Conservation (phyloP, 2,113 vertebrate species). For the Chiloscyllium plagiosum region DNA sequence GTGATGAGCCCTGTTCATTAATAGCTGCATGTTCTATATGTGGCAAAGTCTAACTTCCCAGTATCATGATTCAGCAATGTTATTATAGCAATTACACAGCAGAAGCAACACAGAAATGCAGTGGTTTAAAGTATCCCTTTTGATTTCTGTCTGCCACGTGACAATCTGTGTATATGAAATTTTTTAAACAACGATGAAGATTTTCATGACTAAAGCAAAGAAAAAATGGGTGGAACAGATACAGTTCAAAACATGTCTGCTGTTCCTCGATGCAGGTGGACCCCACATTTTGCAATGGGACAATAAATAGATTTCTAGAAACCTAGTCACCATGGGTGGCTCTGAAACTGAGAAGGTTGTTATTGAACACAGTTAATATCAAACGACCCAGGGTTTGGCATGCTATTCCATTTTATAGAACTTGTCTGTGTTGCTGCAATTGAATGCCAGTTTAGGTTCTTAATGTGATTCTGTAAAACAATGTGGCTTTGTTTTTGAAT, state of each 20-base stretch:
- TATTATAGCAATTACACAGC: background rate
- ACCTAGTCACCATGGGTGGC: background rate
- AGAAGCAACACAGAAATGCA: background rate
- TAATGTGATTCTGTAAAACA: conserved; percentile 1
- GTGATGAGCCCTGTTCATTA: background rate
- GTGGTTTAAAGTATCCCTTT: background rate
- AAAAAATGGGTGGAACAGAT: background rate
- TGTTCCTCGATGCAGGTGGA: background rate
- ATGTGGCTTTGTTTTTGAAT: background rate
- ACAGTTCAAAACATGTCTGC: background rate
- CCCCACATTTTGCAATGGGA: background rate
- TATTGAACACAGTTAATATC: conserved; percentile 16
- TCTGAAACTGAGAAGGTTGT: conserved; percentile 20
- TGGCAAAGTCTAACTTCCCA: background rate
- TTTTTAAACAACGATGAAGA: background rate
- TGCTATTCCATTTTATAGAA: background rate
- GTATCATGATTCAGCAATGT: background rate
- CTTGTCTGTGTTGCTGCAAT: background rate
- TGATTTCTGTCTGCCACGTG: background rate
- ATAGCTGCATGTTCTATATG: background rate
- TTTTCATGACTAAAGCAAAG: background rate
- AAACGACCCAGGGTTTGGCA: background rate
- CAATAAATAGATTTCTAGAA: background rate
- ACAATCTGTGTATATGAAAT: background rate
- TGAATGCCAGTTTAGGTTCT: background rate